Base-by-base conservation (phyloP, 1,140 invertebrate genomes). In the Bicyclus anynana region DNA sequence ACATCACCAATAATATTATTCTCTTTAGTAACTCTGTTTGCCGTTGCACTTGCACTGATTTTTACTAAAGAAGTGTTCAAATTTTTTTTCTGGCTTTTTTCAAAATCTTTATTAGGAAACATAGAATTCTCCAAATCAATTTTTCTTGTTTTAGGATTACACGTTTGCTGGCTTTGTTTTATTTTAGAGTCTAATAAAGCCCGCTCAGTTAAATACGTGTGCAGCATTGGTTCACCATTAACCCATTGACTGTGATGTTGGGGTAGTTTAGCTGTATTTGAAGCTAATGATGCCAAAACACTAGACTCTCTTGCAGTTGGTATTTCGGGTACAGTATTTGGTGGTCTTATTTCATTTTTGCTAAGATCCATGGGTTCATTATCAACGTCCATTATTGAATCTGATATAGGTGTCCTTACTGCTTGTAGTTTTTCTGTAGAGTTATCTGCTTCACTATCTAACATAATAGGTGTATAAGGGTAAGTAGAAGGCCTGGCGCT, bases 171-270 rank as follows among this genome's bases (percentile, higher is more conserved):
- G 52, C 90, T 91, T 62, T 94, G 93, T 84, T 95, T 95, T n/a
- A 94, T 93, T 80, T 92, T 92, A 33, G 92, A 91, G 69, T 94
- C 92, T 73, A 93, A 90, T 13, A 94, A 87, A n/a, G 94, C 93
- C 77, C 93, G 90, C 73, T 95, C 94, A 3, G 93, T 94, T 44
- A 95, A 89, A 83, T 95, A 95, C 0, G 92, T 93, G 61, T 95
- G 93, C 13, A 94, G 75, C 90, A 95, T 93, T 7, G 91, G 91
- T 38, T 92, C 90, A 7, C 91, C 90, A 26, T 91, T 87, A 7
- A 87, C 80, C 91, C 90, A 92, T 54, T 91, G 89, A 59, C 79
- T 80, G 6, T 83, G 89, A 50, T 91, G 87, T 56, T 90, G 88
- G 1, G 91, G 91, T 35, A 92, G 67, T 52, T 91, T 89, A 33